phyloP scores from a whole-genome alignment of 2,797 vertebrate genomes.

The Halcyon chelicuti region DNA sequence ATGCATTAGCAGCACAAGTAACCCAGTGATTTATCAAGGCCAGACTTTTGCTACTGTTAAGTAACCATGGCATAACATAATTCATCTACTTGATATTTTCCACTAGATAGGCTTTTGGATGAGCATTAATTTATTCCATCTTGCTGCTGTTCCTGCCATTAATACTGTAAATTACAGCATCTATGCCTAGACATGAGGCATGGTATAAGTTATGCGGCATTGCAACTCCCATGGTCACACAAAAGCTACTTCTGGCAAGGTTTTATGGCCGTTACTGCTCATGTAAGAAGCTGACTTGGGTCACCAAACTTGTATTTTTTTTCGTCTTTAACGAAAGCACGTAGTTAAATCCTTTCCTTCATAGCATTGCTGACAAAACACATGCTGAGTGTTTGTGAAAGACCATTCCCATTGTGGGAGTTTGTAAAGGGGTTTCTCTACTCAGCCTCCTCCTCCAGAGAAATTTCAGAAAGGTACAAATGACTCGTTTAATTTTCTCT shows the following conservation, averaged over 20 bases:
- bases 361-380: background rate
- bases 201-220: accelerated
- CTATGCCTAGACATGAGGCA: background rate
- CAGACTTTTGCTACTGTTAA: background rate
- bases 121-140: background rate
- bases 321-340: background rate
- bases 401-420: background rate
- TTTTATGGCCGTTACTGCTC: background rate
- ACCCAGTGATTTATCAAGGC: background rate
- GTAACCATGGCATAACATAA: background rate
- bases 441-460: background rate
- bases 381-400: background rate
- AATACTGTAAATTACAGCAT: background rate
- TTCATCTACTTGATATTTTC: background rate
- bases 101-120: background rate
- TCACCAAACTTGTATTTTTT: background rate
- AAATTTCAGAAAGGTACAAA: background rate
- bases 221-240: background rate
- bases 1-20: background rate
- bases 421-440: background rate
- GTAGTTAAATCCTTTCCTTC: background rate
- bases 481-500: background rate
- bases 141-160: background rate
- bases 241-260: background rate
- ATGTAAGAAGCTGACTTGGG: background rate